A percentile compares a stretch with the other conserved stretches of the same genome.
Evolutionary conservation across 2,797 vertebrate species (phyloP).

Genomic region (Scolopax rusticola): DNA sequence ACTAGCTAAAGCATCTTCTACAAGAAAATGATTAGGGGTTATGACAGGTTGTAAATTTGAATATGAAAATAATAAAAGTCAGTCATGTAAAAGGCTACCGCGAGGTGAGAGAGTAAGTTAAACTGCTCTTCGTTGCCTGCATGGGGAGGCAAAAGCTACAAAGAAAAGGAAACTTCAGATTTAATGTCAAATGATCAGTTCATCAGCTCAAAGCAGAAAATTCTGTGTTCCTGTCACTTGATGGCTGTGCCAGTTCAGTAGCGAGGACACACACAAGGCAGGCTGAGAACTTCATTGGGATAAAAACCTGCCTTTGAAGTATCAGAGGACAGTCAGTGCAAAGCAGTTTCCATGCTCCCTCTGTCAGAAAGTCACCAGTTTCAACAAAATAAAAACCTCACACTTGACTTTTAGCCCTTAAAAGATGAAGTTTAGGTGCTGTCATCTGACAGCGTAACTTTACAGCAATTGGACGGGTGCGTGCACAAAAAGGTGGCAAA

Average conservation of each 20-base stretch:
- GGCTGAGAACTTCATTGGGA: neutral
- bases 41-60: neutral
- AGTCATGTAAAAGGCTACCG: neutral
- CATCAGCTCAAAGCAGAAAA: neutral
- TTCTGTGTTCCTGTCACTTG: neutral
- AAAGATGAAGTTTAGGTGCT: neutral
- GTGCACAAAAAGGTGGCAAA: neutral
- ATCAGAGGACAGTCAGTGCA: neutral
- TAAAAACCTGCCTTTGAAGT: neutral
- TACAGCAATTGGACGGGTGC: neutral
- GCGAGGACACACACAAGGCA: neutral
- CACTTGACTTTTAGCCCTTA: neutral
- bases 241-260: neutral
- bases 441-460: neutral
- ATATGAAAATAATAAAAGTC: neutral
- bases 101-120: neutral
- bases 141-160: neutral
- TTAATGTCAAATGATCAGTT: neutral
- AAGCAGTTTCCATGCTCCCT: neutral
- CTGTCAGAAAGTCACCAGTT: neutral
- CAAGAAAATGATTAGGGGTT: neutral
- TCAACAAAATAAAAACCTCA: neutral
- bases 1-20: neutral
- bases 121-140: neutral
- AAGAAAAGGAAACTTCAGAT: neutral